phyloP scores from a whole-genome alignment of 2,888 invertebrate species.

The Apotomis betuletana region DNA sequence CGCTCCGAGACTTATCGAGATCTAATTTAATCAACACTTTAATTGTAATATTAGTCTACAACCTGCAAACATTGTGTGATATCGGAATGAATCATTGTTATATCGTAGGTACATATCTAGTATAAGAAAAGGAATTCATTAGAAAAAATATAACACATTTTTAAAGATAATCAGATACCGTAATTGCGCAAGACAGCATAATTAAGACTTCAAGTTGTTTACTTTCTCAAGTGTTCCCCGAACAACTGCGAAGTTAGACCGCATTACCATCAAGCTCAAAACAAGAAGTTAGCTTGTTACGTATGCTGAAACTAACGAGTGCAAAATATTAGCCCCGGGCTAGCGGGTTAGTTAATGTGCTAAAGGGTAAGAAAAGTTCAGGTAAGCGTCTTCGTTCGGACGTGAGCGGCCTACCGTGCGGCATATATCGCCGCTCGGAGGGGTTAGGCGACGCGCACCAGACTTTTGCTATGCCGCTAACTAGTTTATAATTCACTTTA shows the following conservation, averaged over 20 bases:
- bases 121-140: background rate
- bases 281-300: slow-evolving; percentile 37
- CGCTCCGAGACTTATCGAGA: no score
- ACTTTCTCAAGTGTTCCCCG: slow-evolving; percentile 13
- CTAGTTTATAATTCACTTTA: background rate
- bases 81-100: no score
- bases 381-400: slow-evolving; percentile 80
- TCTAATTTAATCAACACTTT: no score
- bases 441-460: slow-evolving; percentile 13
- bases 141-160: no score
- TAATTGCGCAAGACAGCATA: slow-evolving; percentile 6
- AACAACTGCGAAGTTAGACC: slow-evolving; percentile 19
- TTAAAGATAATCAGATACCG: background rate
- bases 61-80: no score
- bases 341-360: slow-evolving; percentile 72
- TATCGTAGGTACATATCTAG: no score
- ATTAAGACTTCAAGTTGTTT: slow-evolving; percentile 21
- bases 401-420: slow-evolving; percentile 73
- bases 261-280: slow-evolving; percentile 36
- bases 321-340: slow-evolving; percentile 42
- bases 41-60: no score
- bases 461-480: slow-evolving; percentile 45
- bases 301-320: slow-evolving; percentile 41
- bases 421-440: slow-evolving; percentile 44
- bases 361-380: slow-evolving; percentile 80